Base-by-base conservation (phyloP, 1,140 invertebrate species). In the Lasaia peninsularis region DNA sequence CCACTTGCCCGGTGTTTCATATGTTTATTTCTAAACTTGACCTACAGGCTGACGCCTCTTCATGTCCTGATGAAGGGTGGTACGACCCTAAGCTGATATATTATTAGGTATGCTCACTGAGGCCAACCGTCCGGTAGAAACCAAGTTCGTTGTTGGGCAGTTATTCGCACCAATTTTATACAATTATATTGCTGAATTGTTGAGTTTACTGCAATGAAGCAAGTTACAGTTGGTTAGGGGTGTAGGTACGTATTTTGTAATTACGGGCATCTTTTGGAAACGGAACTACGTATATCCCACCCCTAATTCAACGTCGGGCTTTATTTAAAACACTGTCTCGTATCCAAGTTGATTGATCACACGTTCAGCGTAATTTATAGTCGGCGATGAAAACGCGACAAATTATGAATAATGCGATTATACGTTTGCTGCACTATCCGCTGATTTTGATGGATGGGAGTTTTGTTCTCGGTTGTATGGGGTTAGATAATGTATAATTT, bases 391-490 rank as follows among this genome's bases (percentile, higher is more conserved):
- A 59, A 67, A 67, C 62, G 60, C 64, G 65, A 73, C 71, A 74
- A 74, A 74, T 79, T 76, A 79, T 79, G 66, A 71, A 75, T 69
- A 71, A 73, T 69, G 63, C 40, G 60, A 71, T 67, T 70, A 65
- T 56, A 63, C 52, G 54, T 55, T 20, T 65, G 48, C 53, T 60
- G 58, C 49, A 59, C 40, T 60, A 58, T 56, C 18, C 54, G 48
- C 32, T 63, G 31, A 65, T 67, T 63, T 60, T 65, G 63, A 68
- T 71, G 33, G 64, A 65, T 67, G 61, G 37, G 14, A 18, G 16
- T 40, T 40, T 40, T 40, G 37, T 40, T 40, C 37, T 9, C 6
- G 16, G 5, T 35, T 40, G 16, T 8, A 1, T 12, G 14, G 37
- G 14, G 8, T 2, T 40, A 10, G 14, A 9, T 8, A 44, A 8